Conservation (phyloP, 2,113 vertebrate genomes). For the Rhizomys pruinosus region DNA sequence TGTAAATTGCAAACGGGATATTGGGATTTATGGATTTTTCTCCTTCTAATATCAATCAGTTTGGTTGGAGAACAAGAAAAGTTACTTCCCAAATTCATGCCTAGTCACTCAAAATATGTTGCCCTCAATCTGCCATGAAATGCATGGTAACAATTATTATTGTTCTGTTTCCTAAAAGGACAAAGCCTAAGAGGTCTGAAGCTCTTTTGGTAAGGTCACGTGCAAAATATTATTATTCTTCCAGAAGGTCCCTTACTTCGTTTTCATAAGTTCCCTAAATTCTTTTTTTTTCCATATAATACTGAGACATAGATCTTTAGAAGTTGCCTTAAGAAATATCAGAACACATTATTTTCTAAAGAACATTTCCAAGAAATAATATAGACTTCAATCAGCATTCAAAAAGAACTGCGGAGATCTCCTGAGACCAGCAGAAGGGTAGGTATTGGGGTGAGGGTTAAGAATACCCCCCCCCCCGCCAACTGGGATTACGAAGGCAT, state of each 20-base stretch:
- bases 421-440: too few species aligned
- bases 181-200: neutral
- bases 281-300: neutral
- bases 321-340: constrained; percentile 20
- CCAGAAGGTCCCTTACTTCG: neutral
- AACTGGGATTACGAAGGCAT: too few species aligned
- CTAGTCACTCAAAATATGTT: neutral
- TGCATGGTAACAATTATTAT: constrained; percentile 4
- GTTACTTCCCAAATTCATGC: constrained; percentile 17
- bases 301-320: neutral
- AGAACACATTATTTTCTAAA: constrained; percentile 20
- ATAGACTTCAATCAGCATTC: neutral
- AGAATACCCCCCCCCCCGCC: too few species aligned
- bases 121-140: neutral
- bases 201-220: neutral
- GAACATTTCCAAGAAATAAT: neutral
- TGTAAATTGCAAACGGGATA: constrained; percentile 47
- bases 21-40: constrained; percentile 55
- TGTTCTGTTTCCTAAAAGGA: constrained; percentile 23
- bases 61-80: neutral
- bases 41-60: neutral
- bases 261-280: neutral
- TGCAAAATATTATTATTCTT: constrained; percentile 35
- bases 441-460: too few species aligned
- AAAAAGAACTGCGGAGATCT: constrained; percentile 10